Evolutionary conservation across 2,797 vertebrate genomes (phyloP).

Genomic region (Columba guinea): DNA sequence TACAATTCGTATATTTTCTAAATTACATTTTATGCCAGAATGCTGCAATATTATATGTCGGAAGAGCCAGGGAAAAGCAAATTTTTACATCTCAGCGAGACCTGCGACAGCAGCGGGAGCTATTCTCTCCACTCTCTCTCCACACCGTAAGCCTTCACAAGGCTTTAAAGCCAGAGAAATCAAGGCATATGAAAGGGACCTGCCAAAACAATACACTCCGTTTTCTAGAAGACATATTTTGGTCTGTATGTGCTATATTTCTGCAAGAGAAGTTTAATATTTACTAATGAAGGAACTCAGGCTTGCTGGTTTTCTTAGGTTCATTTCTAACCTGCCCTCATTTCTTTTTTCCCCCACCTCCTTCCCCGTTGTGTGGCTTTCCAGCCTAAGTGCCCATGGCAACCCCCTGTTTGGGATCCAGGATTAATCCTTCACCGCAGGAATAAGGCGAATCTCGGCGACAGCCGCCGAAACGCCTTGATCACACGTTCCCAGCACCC

Average conservation of each 20-base stretch:
- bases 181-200: background rate
- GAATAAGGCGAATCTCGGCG: background rate
- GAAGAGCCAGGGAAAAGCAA: background rate
- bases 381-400: background rate
- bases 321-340: background rate
- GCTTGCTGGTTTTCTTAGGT: background rate
- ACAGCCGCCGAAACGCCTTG: background rate
- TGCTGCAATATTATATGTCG: background rate
- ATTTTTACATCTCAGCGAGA: background rate
- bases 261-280: background rate
- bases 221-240: background rate
- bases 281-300: background rate
- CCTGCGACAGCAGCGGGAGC: background rate
- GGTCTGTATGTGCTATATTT: background rate
- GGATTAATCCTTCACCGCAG: background rate
- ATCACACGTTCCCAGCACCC: conserved; percentile 1
- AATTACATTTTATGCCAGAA: background rate
- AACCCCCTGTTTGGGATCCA: background rate
- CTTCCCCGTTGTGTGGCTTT: conserved; percentile 1
- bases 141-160: fast-evolving
- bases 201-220: background rate
- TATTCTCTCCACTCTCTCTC: background rate
- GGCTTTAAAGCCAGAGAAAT: background rate
- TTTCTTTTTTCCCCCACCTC: background rate
- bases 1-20: background rate